A percentile compares a stretch with the other conserved stretches of the same genome.
Conservation (phyloP, 2,888 invertebrate species). For the Cosmia trapezina region DNA sequence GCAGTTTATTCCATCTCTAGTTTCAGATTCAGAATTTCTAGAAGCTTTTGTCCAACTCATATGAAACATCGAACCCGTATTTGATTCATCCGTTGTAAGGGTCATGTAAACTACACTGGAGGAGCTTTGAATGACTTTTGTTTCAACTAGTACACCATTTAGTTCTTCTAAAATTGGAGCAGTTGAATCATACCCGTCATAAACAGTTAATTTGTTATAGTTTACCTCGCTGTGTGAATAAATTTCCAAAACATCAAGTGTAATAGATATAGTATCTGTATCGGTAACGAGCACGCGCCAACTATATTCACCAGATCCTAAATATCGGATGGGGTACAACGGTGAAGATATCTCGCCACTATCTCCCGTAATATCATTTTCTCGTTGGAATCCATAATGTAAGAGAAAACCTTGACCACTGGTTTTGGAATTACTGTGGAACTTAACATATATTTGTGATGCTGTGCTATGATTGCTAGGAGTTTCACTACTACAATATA, state of each 20-base stretch:
- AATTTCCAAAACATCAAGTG: slow-evolving; percentile 77
- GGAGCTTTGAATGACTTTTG: slow-evolving; percentile 83
- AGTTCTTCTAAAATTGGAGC: slow-evolving; percentile 89
- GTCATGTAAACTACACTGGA: slow-evolving; percentile 92
- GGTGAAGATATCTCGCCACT: slow-evolving; percentile 94
- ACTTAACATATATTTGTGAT: slow-evolving; percentile 93
- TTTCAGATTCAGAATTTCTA: slow-evolving; percentile 40
- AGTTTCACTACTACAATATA: slow-evolving; percentile 93
- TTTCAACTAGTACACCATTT: slow-evolving; percentile 87
- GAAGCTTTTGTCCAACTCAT: slow-evolving; percentile 76
- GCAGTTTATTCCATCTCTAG: slow-evolving; percentile 74
- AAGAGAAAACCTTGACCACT: slow-evolving; percentile 94
- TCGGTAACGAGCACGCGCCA: slow-evolving; percentile 93
- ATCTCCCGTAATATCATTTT: slow-evolving; percentile 92
- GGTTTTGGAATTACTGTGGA: slow-evolving; percentile 91
- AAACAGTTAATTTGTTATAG: slow-evolving; percentile 87
- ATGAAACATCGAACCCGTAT: slow-evolving; percentile 84
- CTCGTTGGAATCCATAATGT: slow-evolving; percentile 92
- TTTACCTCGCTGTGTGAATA: slow-evolving; percentile 74
- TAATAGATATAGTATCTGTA: slow-evolving; percentile 71
- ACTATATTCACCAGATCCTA: slow-evolving; percentile 83
- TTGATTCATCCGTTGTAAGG: slow-evolving; percentile 83
- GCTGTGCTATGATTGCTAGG: slow-evolving; percentile 91
- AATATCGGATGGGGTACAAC: slow-evolving; percentile 91
- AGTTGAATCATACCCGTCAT: slow-evolving; percentile 93